These are phyloP conservation scores for Microtus oregoni DNA, from an alignment of 2,113 vertebrate genomes.

Conservation along the genomic window DNA sequence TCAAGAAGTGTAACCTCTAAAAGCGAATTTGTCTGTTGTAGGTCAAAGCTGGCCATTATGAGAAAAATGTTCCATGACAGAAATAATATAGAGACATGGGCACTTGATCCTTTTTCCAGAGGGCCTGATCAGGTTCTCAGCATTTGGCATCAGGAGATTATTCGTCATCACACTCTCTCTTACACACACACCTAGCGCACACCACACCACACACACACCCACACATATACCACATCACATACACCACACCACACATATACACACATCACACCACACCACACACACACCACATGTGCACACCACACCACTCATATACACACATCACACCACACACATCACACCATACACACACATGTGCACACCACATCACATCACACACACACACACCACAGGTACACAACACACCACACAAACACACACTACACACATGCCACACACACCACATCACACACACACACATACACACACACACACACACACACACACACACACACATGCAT, in stretches of 20 bases:
- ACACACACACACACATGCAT: no score
- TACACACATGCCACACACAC: background rate
- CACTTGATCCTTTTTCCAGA: background rate
- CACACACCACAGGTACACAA: no score
- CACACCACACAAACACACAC: no score
- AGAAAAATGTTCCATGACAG: background rate
- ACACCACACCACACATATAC: background rate
- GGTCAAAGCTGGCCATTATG: background rate
- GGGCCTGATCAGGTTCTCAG: background rate
- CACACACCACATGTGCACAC: background rate
- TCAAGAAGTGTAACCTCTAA: slow-evolving; percentile 10
- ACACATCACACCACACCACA: background rate
- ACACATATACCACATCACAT: background rate
- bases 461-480: no score
- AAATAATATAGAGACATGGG: background rate
- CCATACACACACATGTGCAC: background rate
- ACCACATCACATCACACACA: background rate
- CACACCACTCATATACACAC: no score
- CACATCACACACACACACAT: no score
- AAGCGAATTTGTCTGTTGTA: background rate
- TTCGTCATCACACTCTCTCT: no score
- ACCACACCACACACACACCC: background rate
- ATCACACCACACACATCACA: no score
- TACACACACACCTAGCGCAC: background rate
- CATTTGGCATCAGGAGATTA: no score